Conservation (phyloP, 2,113 vertebrate genomes). For the Scartelaos histophorus region DNA sequence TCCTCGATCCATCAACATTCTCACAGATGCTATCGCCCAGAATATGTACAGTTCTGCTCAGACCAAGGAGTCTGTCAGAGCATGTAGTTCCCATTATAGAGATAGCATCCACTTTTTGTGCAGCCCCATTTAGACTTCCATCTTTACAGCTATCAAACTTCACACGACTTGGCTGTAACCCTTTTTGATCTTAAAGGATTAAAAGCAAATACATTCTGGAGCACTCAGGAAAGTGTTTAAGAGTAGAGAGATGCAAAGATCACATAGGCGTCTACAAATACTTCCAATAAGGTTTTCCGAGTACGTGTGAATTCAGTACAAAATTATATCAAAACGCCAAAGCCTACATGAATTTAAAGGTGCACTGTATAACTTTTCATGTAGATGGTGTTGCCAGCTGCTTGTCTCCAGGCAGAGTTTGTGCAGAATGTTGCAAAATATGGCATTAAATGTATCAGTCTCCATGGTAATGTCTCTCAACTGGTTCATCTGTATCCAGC, state of each 20-base stretch:
- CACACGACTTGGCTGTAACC: constrained; percentile 86
- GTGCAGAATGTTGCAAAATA: too few species aligned
- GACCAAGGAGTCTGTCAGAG: constrained; percentile 83
- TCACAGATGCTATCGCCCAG: constrained; percentile 78
- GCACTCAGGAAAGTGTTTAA: constrained; percentile 85
- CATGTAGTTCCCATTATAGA: constrained; percentile 93
- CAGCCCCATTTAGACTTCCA: constrained; percentile 91
- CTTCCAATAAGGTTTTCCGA: constrained; percentile 10
- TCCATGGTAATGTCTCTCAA: too few species aligned
- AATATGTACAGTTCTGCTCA: constrained; percentile 82
- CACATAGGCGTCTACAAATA: constrained; percentile 1
- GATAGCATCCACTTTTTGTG: constrained; percentile 89
- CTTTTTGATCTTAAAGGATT: constrained; percentile 88
- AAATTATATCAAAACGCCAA: neutral
- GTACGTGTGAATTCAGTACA: neutral
- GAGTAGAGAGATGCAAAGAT: constrained; percentile 78
- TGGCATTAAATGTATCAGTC: too few species aligned
- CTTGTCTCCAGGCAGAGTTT: neutral
- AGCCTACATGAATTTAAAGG: neutral
- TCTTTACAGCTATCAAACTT: constrained; percentile 92
- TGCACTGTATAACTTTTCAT: neutral
- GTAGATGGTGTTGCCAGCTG: neutral
- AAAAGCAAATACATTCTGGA: constrained; percentile 73
- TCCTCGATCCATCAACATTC: constrained; percentile 59
- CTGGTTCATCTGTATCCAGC: too few species aligned